Evolutionary conservation across 2,113 vertebrate genomes (phyloP), one percentile per base, ranked within the genome.

Genomic region (Cyanistes caeruleus): DNA sequence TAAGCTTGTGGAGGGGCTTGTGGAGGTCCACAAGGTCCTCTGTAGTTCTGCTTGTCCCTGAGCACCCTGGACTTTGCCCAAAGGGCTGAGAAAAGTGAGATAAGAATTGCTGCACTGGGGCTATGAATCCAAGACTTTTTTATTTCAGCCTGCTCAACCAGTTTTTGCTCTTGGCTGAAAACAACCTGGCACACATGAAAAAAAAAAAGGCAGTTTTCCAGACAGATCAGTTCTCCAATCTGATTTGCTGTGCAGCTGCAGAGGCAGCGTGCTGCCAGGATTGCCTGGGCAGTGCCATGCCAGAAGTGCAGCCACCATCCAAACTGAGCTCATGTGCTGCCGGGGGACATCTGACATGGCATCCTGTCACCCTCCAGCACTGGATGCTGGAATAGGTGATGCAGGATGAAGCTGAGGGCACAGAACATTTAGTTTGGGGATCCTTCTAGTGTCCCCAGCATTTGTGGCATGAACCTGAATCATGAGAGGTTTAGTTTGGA

Each of bases 21-120:
- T 0, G 12, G 76, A 92, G 48, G 43, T 92, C 89, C 56, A 8
- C 37, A 28, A 53, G 68, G 56, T 84, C 83, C 48, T 95, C 3
- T 0, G 10, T 56, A 49, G 83, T 67, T 96, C 70, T 80, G 79
- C 72, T 88, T 84, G 92, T 96, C 79, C 86, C 64, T 37, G 46
- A 90, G 68, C 56, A 81, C 64, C n/a, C 84, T 92, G 96, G 96
- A 97, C 96, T 95, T 96, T 82, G 93, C 96, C 94, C 2, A 0
- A 90, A 95, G 95, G 95, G 83, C 80, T 95, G 86, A 95, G 89
- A 95, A 97, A 96, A 96, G 37, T 8, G 35, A 93, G 95, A 97
- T 97, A 97, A 97, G 94, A 95, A 93, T 93, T 96, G 60, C 68
- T 97, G 93, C 84, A 89, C 89, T 95, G 96, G 86, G 93, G 96